These are phyloP conservation scores for Vanessa tameamea DNA, from an alignment of 1,140 invertebrate species.

Conservation along the genomic window DNA sequence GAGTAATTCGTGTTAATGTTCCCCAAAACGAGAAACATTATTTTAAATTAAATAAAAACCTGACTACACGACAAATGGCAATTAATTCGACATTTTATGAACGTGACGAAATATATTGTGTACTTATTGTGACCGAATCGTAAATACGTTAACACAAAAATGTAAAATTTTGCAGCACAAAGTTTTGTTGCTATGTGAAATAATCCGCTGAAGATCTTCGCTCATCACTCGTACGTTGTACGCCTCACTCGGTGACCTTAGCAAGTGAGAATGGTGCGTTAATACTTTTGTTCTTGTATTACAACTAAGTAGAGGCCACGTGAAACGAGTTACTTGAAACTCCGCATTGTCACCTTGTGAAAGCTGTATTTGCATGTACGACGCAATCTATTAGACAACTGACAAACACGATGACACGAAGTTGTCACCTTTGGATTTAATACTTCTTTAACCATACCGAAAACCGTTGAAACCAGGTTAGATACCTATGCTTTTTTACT, in stretches of 20 bases:
- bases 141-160: no score
- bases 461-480: background rate
- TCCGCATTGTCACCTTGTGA: conserved; percentile 29
- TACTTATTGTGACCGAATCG: no score
- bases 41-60: no score
- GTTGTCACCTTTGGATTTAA: background rate
- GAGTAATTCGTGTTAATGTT: no score
- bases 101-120: no score
- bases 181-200: background rate
- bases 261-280: conserved; percentile 59
- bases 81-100: no score
- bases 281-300: conserved; percentile 65
- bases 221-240: conserved; percentile 27
- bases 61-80: no score
- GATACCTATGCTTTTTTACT: background rate
- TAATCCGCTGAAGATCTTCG: background rate
- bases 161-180: no score
- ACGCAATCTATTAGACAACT: conserved; percentile 37
- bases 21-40: no score
- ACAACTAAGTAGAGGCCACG: conserved; percentile 43
- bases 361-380: conserved; percentile 44
- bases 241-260: conserved; percentile 45
- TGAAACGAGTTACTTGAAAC: conserved; percentile 37
- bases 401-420: conserved; percentile 39
- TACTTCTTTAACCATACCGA: background rate